phyloP scores from a whole-genome alignment of 1,140 invertebrate genomes.

The Eriocheir sinensis region DNA sequence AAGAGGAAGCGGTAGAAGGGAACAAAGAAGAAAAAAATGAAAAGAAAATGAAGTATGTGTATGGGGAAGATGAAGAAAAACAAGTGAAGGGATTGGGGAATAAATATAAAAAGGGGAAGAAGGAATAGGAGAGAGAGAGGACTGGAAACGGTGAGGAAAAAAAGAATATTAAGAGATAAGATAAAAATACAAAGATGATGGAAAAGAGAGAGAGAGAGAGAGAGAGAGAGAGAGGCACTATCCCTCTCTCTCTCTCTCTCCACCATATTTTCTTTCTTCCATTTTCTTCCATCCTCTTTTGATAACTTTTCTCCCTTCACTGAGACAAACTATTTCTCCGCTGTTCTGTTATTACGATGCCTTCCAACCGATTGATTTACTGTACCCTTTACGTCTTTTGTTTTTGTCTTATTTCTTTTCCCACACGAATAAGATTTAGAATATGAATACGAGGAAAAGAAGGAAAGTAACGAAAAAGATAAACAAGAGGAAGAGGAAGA shows the following conservation, averaged over 20 bases:
- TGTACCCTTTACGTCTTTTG: no score
- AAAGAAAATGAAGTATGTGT: not conserved
- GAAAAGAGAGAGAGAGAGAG: not conserved
- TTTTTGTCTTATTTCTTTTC: no score
- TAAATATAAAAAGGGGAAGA: not conserved
- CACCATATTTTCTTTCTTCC: not conserved
- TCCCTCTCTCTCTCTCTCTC: not conserved
- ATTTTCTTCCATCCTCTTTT: not conserved
- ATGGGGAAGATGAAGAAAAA: not conserved
- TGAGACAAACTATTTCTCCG: no score
- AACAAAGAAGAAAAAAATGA: not conserved
- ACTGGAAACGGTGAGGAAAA: not conserved
- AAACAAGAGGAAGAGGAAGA: no score
- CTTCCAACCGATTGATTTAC: no score
- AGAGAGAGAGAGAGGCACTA: not conserved
- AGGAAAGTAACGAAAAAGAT: no score
- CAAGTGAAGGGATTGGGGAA: not conserved
- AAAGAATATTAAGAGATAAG: not conserved
- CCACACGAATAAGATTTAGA: no score
- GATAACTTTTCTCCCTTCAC: not conserved
- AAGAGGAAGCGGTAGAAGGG: no score
- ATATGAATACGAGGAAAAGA: no score
- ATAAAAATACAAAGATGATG: not conserved
- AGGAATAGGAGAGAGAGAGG: slow-evolving; percentile 23
- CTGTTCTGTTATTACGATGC: no score